phyloP scores from a whole-genome alignment of 2,888 invertebrate species.

The Troglohyphantes excavatus region DNA sequence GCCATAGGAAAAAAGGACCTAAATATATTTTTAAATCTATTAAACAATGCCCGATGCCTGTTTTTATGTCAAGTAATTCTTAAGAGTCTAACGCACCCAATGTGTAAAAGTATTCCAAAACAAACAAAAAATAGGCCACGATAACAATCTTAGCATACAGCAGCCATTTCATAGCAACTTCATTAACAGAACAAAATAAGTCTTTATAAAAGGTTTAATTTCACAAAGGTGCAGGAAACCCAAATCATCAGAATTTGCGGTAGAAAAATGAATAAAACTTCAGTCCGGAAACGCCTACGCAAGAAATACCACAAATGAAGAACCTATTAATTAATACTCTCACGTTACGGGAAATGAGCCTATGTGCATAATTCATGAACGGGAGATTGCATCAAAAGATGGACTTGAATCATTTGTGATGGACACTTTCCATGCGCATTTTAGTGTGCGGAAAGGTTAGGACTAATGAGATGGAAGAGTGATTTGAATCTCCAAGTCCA shows the following conservation, averaged over 20 bases:
- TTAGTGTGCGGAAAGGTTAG: neutral
- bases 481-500: neutral
- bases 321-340: constrained; percentile 20
- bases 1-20: too few species aligned
- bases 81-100: neutral
- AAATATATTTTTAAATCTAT: too few species aligned
- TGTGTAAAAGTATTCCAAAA: neutral
- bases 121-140: neutral
- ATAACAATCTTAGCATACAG: neutral
- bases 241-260: neutral
- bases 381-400: constrained; percentile 30
- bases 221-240: neutral
- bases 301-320: constrained; percentile 26
- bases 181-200: too few species aligned
- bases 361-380: constrained; percentile 45
- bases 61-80: too few species aligned
- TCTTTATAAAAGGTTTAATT: too few species aligned
- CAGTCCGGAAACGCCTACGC: constrained; percentile 39
- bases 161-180: neutral
- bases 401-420: neutral
- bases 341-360: constrained; percentile 35
- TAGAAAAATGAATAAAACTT: neutral
- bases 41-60: too few species aligned
- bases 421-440: neutral
- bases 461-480: neutral